Evolutionary conservation across 2,888 invertebrate species (phyloP), one percentile per base, ranked within the genome.

Genomic region (Timema podura): DNA sequence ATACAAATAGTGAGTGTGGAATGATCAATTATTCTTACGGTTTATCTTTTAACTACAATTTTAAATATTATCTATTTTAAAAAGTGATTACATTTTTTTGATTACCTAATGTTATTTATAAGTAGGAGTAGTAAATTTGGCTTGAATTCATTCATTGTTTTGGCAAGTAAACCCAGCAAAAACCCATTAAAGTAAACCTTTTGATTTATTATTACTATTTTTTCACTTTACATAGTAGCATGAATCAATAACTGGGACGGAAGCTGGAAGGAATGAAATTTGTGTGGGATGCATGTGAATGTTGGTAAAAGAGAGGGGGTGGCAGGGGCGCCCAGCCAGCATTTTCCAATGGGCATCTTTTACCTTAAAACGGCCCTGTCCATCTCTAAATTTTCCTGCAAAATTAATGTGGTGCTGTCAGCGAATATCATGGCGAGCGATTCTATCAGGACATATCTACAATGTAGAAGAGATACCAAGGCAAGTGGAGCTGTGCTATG

Each of bases 381-480:
- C 3, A 30, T 30, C 30, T 30, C 30, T 1, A 30, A 30, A 2
- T 30, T 30, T 30, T 30, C 30, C 30, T 30, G 3, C 65, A 47
- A 11, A 10, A 45, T 30, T 54, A 57, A 5, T 45, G 48, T 65
- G 65, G 54, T 15, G 54, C 51, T 65, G 47, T 65, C 45, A 69
- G 48, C 54, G 57, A 65, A 13, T 47, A 69, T 15, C 48, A 65
- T 46, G 65, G 65, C 5, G 44, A 69, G 44, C 65, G 48, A 6
- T 69, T 69, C 57, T 48, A 70, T 51, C 68, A 67, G 8, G 68
- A 68, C 47, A 70, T 68, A 47, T 68, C 51, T 51, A 15, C 64
- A 45, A 68, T 70, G 65, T 64, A 70, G 68, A 64, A 59, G 48
- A 47, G 51, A 15, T 70, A 68, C 54, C 70, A 70, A 48, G 65